A percentile compares a stretch with the other conserved stretches of the same genome.
Conservation (phyloP, 92 coral and sea anemone species). For the Parazoanthus darwini region DNA sequence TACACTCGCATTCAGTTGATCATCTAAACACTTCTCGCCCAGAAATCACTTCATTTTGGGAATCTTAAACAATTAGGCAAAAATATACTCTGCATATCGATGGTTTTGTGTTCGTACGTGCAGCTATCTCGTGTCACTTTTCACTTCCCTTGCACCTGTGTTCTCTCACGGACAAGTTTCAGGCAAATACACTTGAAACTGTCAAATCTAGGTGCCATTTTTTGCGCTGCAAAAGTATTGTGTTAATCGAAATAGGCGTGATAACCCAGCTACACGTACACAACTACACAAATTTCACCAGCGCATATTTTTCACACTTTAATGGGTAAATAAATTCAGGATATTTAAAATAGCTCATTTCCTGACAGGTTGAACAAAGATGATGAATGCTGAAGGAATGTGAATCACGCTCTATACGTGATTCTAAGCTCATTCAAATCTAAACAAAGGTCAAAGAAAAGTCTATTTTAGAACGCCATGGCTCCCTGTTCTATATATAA, state of each 20-base stretch:
- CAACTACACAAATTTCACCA: constrained; percentile 5
- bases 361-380: constrained; percentile 24
- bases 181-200: constrained; percentile 11
- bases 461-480: constrained; percentile 15
- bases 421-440: neutral
- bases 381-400: constrained; percentile 22
- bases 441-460: constrained; percentile 20
- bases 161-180: constrained; percentile 16
- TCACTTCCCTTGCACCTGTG: neutral
- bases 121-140: constrained; percentile 36
- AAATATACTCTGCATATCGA: neutral
- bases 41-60: constrained; percentile 22
- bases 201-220: constrained; percentile 29
- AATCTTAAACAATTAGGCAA: neutral
- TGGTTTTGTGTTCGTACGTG: constrained; percentile 12
- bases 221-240: constrained; percentile 17
- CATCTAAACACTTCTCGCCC: constrained; percentile 29
- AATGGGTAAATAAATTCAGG: constrained; percentile 23
- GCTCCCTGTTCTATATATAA: neutral
- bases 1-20: constrained; percentile 49
- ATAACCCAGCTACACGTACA: neutral
- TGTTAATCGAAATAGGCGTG: constrained; percentile 31
- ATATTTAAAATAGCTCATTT: constrained; percentile 17
- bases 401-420: constrained; percentile 13
- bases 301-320: constrained; percentile 39